phyloP scores from a whole-genome alignment of 2,888 invertebrate genomes.

The Keiferia lycopersicella region DNA sequence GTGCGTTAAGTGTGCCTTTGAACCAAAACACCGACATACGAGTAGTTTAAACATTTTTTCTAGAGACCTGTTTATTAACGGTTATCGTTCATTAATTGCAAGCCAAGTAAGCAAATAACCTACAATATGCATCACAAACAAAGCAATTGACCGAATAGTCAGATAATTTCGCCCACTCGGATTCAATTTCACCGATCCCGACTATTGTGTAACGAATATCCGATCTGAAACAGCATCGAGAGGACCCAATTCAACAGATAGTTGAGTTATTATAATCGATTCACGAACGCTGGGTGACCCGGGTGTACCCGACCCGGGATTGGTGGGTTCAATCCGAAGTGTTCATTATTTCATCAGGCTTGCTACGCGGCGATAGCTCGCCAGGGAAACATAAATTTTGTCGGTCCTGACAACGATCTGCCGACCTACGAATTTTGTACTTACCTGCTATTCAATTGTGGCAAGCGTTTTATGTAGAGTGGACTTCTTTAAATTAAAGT shows the following conservation, averaged over 20 bases:
- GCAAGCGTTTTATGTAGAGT: not conserved
- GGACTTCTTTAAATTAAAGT: too few relatives aligned
- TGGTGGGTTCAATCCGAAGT: too few relatives aligned
- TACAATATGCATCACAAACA: too few relatives aligned
- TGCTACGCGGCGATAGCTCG: slow-evolving; percentile 43
- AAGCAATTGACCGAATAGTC: too few relatives aligned
- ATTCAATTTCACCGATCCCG: not conserved
- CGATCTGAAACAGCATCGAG: not conserved
- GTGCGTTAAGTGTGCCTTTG: too few relatives aligned
- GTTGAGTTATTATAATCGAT: slow-evolving; percentile 59
- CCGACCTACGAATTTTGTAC: slow-evolving; percentile 40
- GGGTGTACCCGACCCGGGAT: slow-evolving; percentile 30
- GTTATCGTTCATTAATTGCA: too few relatives aligned
- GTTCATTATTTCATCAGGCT: too few relatives aligned
- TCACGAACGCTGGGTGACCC: slow-evolving; percentile 46
- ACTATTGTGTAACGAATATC: not conserved
- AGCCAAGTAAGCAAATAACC: too few relatives aligned
- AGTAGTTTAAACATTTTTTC: too few relatives aligned
- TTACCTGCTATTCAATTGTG: slow-evolving; percentile 13
- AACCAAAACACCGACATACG: too few relatives aligned
- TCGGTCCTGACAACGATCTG: slow-evolving; percentile 30
- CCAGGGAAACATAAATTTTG: slow-evolving; percentile 59
- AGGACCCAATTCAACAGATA: slow-evolving; percentile 58
- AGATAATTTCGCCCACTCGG: not conserved
- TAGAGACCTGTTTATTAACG: too few relatives aligned